These are phyloP conservation scores for Lichenostomus cassidix DNA, from an alignment of 2,113 vertebrate genomes.

Conservation along the genomic window DNA sequence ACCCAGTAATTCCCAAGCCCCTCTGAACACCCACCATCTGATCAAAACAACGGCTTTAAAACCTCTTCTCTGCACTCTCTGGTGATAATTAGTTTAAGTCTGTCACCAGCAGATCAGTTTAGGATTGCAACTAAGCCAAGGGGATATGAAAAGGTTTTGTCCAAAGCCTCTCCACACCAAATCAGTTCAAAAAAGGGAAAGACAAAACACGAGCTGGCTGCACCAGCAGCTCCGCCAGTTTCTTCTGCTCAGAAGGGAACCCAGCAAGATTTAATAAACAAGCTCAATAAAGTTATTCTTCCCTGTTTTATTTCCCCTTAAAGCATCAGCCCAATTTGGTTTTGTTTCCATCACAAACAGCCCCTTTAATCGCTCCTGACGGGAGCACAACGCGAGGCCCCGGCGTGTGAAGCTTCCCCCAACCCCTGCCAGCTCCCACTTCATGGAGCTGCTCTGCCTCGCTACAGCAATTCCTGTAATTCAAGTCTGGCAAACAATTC, in stretches of 20 bases:
- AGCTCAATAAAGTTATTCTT: neutral
- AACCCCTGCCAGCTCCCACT: neutral
- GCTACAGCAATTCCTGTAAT: conserved; percentile 4
- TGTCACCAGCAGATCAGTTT: neutral
- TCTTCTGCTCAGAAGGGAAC: neutral
- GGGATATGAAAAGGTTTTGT: neutral
- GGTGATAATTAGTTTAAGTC: neutral
- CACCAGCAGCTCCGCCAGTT: neutral
- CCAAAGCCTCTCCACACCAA: neutral
- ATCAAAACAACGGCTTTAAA: neutral
- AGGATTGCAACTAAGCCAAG: neutral
- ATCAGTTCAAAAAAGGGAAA: neutral
- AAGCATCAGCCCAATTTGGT: neutral
- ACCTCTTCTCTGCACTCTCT: neutral
- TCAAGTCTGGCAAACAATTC: conserved; percentile 22
- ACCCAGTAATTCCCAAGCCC: neutral
- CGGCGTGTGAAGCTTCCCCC: neutral
- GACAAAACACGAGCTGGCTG: neutral
- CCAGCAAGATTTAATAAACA: neutral
- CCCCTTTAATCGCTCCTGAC: neutral
- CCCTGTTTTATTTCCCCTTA: neutral
- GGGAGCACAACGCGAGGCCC: neutral
- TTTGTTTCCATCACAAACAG: neutral
- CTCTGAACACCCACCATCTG: neutral
- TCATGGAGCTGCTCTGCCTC: neutral